These are phyloP conservation scores for Enteromius mattozi DNA, from an alignment of 2,797 vertebrate species.

Conservation along the genomic window DNA sequence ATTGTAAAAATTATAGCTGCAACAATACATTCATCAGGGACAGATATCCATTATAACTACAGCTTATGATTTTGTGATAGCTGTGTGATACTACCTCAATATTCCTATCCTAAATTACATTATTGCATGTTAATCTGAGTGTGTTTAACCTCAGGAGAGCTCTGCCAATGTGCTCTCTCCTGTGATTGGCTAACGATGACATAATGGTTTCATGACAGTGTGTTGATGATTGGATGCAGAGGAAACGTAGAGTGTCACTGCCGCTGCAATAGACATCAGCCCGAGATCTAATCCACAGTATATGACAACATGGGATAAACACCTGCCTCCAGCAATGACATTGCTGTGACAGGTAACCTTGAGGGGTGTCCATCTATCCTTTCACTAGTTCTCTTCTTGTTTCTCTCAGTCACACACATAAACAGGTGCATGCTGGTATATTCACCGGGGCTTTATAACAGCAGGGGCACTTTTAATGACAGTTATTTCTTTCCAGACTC, in stretches of 20 bases:
- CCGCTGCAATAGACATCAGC: conserved; percentile 24
- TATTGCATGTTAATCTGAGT: conserved; percentile 6
- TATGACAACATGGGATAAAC: conserved; percentile 43
- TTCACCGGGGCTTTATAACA: conserved; percentile 31
- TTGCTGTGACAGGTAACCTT: conserved; percentile 53
- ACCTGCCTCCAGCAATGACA: conserved; percentile 25
- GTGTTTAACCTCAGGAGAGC: conserved; percentile 49
- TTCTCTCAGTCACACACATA: conserved; percentile 20
- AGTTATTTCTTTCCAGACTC: conserved; percentile 13
- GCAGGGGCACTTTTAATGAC: conserved; percentile 37
- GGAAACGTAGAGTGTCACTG: conserved; percentile 59
- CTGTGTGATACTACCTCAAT: neutral
- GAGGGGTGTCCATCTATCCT: conserved; percentile 29
- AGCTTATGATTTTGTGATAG: conserved; percentile 13
- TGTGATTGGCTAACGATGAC: conserved; percentile 79
- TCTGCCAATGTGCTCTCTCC: conserved; percentile 44
- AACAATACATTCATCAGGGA: neutral
- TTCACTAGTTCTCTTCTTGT: neutral
- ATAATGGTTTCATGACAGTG: conserved; percentile 73
- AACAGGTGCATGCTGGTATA: conserved; percentile 30
- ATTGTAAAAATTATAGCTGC: neutral
- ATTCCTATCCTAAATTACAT: neutral
- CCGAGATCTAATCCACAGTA: conserved; percentile 9
- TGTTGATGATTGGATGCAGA: conserved; percentile 67
- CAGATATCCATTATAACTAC: neutral